Conservation (phyloP, 2,888 invertebrate genomes). For the Hypomecis punctinalis region DNA sequence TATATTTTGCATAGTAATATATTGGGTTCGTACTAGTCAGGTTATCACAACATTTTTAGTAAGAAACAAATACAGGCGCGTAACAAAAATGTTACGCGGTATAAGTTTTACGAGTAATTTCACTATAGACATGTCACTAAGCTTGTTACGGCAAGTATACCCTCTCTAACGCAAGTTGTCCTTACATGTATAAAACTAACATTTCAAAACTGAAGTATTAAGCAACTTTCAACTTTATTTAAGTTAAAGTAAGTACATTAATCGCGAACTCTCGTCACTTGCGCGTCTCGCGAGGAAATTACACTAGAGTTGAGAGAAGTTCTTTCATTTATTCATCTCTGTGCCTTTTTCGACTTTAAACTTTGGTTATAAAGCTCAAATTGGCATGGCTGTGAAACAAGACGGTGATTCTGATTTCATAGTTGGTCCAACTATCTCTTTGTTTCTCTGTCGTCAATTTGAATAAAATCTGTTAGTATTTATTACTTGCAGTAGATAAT, state of each 20-base stretch:
- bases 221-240: slow-evolving; percentile 3
- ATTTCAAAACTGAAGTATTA: background rate
- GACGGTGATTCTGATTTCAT: slow-evolving; percentile 62
- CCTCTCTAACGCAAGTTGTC: too few relatives aligned
- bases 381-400: slow-evolving; percentile 36
- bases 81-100: background rate
- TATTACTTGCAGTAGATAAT: background rate
- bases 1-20: too few relatives aligned
- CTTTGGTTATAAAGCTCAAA: slow-evolving; percentile 44
- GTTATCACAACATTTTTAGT: too few relatives aligned
- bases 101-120: too few relatives aligned
- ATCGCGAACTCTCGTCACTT: slow-evolving; percentile 43
- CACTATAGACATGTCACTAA: too few relatives aligned
- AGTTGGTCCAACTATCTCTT: slow-evolving; percentile 64
- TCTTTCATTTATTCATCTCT: slow-evolving; percentile 59
- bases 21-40: too few relatives aligned
- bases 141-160: too few relatives aligned
- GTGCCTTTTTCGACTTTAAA: slow-evolving; percentile 56
- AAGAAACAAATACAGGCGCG: too few relatives aligned
- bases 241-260: slow-evolving; percentile 9
- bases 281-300: slow-evolving; percentile 57
- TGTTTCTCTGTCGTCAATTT: slow-evolving; percentile 68
- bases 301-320: slow-evolving; percentile 59
- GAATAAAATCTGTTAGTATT: slow-evolving; percentile 53
- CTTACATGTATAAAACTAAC: background rate